A percentile compares a stretch with the other conserved stretches of the same genome.
These are phyloP conservation scores for Frankliniella fusca DNA, from an alignment of 2,888 invertebrate genomes.

Conservation along the genomic window DNA sequence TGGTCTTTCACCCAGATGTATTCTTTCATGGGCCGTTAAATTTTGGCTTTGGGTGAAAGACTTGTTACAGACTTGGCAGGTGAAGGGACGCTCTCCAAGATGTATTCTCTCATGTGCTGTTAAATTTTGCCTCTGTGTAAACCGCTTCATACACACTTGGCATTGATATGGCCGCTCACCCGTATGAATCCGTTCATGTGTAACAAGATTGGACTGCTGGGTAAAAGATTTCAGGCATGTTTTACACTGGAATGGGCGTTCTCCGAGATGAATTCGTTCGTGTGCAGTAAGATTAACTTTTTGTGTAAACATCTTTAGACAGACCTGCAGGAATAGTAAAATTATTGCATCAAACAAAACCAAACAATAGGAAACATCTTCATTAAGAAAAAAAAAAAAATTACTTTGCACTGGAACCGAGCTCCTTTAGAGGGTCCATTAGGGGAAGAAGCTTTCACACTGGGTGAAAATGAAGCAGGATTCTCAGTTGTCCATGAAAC, in stretches of 20 bases:
- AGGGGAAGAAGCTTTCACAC: background rate
- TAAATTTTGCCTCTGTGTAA: background rate
- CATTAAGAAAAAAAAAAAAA: no score
- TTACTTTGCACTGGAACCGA: conserved; percentile 3
- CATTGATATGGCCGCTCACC: conserved; percentile 1
- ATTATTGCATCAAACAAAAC: background rate
- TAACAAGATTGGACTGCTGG: conserved; percentile 7
- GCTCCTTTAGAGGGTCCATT: background rate
- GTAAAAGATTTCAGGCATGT: background rate
- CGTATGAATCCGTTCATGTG: background rate
- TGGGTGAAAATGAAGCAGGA: background rate
- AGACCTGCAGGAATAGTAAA: background rate
- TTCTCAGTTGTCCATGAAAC: background rate
- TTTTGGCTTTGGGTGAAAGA: conserved; percentile 37
- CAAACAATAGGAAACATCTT: no score
- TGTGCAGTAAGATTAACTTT: background rate
- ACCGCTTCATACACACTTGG: conserved; percentile 12
- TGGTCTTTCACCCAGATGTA: conserved; percentile 15
- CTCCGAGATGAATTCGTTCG: background rate
- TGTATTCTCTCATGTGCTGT: conserved; percentile 38
- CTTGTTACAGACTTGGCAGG: conserved; percentile 38
- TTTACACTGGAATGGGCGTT: conserved; percentile 5
- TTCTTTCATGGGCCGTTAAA: conserved; percentile 17
- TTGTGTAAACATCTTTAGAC: background rate
- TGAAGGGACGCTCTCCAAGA: conserved; percentile 38